Evolutionary conservation across 1,140 invertebrate genomes (phyloP).

Genomic region (Mizuhopecten yessoensis): DNA sequence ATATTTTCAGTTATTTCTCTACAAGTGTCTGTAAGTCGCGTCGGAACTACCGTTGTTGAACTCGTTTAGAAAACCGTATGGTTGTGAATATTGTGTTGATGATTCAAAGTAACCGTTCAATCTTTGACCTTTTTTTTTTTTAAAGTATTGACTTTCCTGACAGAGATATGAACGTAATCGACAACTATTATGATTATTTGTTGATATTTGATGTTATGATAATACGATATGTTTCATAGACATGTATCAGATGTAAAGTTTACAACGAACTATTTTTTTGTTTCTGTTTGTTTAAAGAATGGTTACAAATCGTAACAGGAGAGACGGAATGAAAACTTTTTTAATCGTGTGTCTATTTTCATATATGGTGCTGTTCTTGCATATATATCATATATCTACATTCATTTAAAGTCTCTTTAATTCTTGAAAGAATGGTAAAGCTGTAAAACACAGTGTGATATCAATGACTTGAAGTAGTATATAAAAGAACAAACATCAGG

Average conservation of each 20-base stretch:
- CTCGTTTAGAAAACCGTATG: background rate
- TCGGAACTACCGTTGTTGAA: background rate
- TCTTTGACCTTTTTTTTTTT: too few relatives aligned
- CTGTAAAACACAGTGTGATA: too few relatives aligned
- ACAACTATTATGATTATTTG: background rate
- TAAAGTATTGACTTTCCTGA: background rate
- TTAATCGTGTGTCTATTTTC: background rate
- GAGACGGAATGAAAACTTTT: background rate
- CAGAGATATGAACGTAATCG: background rate
- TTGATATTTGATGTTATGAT: too few relatives aligned
- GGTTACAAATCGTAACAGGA: background rate
- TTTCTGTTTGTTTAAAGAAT: background rate
- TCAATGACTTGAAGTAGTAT: too few relatives aligned
- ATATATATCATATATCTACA: too few relatives aligned
- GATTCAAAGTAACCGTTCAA: background rate
- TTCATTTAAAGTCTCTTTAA: too few relatives aligned
- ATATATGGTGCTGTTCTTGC: background rate
- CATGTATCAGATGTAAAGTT: background rate
- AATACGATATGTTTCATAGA: background rate
- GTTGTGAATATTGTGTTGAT: background rate
- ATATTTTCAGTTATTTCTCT: too few relatives aligned
- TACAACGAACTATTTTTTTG: background rate
- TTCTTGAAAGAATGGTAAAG: too few relatives aligned
- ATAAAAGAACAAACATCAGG: too few relatives aligned
- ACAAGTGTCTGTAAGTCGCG: too few relatives aligned